Evolutionary conservation across 2,888 invertebrate species (phyloP).

Genomic region (Suillia variegata): DNA sequence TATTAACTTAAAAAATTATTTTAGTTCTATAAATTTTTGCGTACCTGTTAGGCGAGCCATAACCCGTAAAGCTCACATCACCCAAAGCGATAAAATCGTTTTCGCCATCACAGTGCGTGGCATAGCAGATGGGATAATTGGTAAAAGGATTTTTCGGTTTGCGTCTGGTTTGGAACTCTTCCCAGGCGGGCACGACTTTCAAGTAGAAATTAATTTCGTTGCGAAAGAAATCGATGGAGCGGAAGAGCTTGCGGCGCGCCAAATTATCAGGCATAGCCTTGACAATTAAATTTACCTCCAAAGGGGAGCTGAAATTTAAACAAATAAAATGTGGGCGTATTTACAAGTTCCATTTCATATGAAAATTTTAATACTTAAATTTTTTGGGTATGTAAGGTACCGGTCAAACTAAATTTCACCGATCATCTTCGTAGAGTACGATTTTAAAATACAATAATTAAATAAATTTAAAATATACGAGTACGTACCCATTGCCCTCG

Average conservation of each 20-base stretch:
- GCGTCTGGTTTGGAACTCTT: slow-evolving; percentile 48
- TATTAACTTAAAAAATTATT: too few species aligned
- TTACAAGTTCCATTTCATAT: too few species aligned
- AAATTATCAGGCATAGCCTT: slow-evolving; percentile 72
- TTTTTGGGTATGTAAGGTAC: neutral
- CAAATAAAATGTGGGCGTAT: too few species aligned
- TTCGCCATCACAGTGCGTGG: slow-evolving; percentile 63
- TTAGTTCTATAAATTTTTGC: neutral
- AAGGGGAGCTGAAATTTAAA: slow-evolving; percentile 34
- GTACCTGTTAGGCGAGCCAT: slow-evolving; percentile 59
- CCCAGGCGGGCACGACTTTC: slow-evolving; percentile 53
- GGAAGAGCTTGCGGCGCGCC: slow-evolving; percentile 68
- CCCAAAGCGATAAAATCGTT: slow-evolving; percentile 67
- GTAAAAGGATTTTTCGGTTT: slow-evolving; percentile 62
- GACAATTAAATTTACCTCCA: slow-evolving; percentile 66
- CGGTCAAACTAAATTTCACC: too few species aligned
- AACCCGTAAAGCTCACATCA: slow-evolving; percentile 63
- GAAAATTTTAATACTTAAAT: neutral
- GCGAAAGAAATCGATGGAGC: slow-evolving; percentile 70
- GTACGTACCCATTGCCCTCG: slow-evolving; percentile 38
- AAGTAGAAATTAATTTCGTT: slow-evolving; percentile 74
- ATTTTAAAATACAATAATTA: too few species aligned
- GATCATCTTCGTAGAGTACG: too few species aligned
- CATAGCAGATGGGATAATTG: slow-evolving; percentile 63
- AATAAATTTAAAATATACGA: neutral